Percentiles rank a stretch among this genome's conserved stretches.
Conservation (phyloP, 2,888 invertebrate species). For the Agrotis clavis region DNA sequence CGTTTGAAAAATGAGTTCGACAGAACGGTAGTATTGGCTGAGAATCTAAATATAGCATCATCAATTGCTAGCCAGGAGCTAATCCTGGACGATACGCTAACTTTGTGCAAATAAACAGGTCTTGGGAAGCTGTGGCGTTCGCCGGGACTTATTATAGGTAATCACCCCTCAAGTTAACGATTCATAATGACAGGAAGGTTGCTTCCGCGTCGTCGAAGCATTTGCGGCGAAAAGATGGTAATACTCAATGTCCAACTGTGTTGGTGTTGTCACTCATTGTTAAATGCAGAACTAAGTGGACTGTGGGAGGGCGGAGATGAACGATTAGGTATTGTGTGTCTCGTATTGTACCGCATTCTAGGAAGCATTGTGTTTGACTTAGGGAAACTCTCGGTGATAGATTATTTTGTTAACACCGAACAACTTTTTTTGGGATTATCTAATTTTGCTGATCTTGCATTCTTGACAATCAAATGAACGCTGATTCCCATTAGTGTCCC, state of each 20-base stretch:
- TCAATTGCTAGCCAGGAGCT: constrained; percentile 56
- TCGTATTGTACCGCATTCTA: constrained; percentile 47
- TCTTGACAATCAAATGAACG: not conserved
- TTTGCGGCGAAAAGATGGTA: constrained; percentile 66
- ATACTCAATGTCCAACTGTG: constrained; percentile 54
- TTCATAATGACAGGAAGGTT: constrained; percentile 80
- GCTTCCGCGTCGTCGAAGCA: constrained; percentile 78
- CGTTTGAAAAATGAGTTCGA: constrained; percentile 40
- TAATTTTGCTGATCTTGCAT: not conserved
- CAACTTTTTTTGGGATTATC: not conserved
- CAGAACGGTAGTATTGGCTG: constrained; percentile 42
- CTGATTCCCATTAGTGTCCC: not conserved
- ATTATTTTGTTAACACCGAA: too few species aligned
- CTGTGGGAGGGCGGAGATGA: constrained; percentile 62
- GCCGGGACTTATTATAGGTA: constrained; percentile 70
- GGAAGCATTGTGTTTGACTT: constrained; percentile 41
- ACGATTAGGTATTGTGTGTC: constrained; percentile 46
- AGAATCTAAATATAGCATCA: constrained; percentile 62
- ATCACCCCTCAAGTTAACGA: constrained; percentile 76
- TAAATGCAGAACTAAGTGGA: constrained; percentile 45
- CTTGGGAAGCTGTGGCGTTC: constrained; percentile 46
- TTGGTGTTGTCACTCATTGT: constrained; percentile 64
- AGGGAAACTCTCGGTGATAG: too few species aligned
- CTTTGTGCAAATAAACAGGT: constrained; percentile 64
- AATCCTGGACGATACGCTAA: constrained; percentile 55